A percentile compares a stretch with the other conserved stretches of the same genome.
Evolutionary conservation across 2,113 vertebrate species (phyloP).

Genomic region (Ploceus nigricollis): DNA sequence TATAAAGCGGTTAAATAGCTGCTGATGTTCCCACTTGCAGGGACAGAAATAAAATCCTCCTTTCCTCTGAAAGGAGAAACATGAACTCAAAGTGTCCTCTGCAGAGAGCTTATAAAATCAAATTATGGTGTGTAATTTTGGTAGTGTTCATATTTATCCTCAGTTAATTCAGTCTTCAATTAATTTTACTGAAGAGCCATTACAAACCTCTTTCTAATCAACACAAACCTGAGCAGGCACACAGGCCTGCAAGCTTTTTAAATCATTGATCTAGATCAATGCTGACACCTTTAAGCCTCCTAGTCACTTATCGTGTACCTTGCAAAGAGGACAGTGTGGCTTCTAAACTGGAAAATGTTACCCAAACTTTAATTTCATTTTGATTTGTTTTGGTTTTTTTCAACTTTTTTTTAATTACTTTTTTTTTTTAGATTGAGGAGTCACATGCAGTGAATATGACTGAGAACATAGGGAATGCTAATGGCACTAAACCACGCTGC

Average conservation of each 20-base stretch:
- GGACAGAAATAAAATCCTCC: neutral
- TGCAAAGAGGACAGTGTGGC: neutral
- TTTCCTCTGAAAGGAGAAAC: neutral
- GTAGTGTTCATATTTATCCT: neutral
- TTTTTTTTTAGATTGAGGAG: neutral
- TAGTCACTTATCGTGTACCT: neutral
- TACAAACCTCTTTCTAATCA: neutral
- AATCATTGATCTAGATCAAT: neutral
- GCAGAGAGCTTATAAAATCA: neutral
- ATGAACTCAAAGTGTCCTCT: neutral
- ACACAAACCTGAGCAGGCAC: neutral
- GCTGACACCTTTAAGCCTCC: neutral
- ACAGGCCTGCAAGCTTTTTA: neutral
- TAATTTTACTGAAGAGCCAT: neutral
- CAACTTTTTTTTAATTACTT: neutral
- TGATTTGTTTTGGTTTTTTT: neutral
- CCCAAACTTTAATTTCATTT: rapidly evolving
- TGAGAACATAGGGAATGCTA: neutral
- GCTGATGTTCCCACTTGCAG: neutral
- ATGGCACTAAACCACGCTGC: neutral
- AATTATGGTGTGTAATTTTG: neutral
- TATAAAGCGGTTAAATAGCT: neutral
- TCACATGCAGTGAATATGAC: neutral
- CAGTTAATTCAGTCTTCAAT: neutral
- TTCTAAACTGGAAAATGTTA: neutral